A percentile compares a stretch with the other conserved stretches of the same genome.
These are phyloP conservation scores for Aplodontia rufa DNA, from an alignment of 2,113 vertebrate species.

Conservation along the genomic window DNA sequence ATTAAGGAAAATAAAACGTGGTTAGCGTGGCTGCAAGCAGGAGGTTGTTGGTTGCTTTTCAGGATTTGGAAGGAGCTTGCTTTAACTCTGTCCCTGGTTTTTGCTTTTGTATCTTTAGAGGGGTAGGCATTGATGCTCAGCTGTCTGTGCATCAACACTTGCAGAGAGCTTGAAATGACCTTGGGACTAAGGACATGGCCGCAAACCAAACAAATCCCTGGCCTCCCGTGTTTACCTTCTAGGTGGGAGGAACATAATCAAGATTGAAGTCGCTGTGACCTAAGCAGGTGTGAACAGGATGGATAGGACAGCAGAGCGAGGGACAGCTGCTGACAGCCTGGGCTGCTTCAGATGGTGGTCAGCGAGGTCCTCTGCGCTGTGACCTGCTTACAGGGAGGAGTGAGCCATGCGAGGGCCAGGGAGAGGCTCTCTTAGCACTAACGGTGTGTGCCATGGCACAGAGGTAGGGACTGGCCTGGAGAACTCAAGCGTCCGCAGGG, in stretches of 20 bases:
- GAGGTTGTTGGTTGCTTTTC: not conserved
- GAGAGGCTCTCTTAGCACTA: not conserved
- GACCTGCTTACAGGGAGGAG: not conserved
- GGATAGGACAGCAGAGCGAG: not conserved
- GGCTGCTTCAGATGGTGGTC: not conserved
- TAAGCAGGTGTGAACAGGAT: not conserved
- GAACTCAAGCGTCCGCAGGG: not conserved
- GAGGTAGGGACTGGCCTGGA: not conserved
- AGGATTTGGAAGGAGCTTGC: not conserved
- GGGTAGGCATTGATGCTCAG: not conserved
- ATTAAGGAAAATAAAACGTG: conserved; percentile 54
- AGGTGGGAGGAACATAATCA: not conserved
- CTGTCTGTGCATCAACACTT: not conserved
- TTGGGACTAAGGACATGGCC: not conserved
- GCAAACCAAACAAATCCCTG: not conserved
- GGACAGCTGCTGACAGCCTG: not conserved
- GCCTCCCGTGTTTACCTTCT: not conserved
- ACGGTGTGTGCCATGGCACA: not conserved
- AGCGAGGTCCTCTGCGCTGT: not conserved
- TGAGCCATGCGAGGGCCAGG: accelerated
- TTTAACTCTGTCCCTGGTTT: not conserved
- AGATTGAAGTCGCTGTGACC: not conserved
- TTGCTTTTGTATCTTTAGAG: not conserved
- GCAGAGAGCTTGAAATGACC: not conserved
- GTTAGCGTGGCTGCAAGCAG: not conserved